phyloP scores from a whole-genome alignment of 2,113 vertebrate species.

The Hiodon alosoides region DNA sequence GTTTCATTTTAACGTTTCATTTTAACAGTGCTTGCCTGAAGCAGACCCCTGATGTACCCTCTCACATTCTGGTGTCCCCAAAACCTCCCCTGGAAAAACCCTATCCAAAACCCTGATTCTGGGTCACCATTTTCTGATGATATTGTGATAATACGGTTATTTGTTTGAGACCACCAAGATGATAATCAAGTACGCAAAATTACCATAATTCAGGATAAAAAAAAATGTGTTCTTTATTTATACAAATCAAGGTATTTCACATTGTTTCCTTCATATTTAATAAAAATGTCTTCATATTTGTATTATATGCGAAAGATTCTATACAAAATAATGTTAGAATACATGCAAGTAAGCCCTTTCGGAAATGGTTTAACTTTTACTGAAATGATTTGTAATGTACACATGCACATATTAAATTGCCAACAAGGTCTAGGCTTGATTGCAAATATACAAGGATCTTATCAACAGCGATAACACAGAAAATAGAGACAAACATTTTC shows the following conservation, averaged over 20 bases:
- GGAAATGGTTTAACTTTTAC: neutral
- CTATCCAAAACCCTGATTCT: too few species aligned
- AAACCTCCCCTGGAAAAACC: too few species aligned
- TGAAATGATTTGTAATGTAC: conserved; percentile 1
- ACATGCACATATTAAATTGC: conserved; percentile 14
- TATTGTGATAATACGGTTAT: too few species aligned
- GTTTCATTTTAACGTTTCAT: too few species aligned
- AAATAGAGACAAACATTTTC: neutral
- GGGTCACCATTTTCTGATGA: too few species aligned
- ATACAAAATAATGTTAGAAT: conserved; percentile 23
- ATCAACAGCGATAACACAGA: neutral
- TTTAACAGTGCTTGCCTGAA: too few species aligned
- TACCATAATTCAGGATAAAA: too few species aligned
- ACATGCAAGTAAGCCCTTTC: conserved; percentile 10
- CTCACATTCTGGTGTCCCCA: too few species aligned
- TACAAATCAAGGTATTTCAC: neutral
- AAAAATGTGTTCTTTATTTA: neutral
- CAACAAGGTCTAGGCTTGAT: conserved; percentile 7
- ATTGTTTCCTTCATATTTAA: neutral
- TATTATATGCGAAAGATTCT: conserved; percentile 17
- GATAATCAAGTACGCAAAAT: too few species aligned
- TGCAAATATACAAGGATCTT: conserved; percentile 10
- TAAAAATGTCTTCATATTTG: neutral
- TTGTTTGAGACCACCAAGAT: too few species aligned
- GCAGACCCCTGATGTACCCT: too few species aligned